A percentile compares a stretch with the other conserved stretches of the same genome.
These are phyloP conservation scores for Agonum fuliginosum DNA, from an alignment of 2,888 invertebrate genomes.

Conservation along the genomic window DNA sequence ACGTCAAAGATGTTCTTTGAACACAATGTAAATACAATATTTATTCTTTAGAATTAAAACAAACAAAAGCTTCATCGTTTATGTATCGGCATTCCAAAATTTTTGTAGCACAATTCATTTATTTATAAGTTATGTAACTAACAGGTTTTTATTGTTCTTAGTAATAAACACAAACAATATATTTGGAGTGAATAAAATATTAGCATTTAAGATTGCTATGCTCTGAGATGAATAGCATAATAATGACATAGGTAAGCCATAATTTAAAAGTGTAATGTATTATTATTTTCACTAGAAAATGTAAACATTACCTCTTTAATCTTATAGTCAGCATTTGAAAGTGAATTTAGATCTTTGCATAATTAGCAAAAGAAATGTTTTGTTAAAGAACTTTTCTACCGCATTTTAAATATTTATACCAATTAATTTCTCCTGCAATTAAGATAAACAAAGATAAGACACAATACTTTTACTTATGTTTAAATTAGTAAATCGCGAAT, in stretches of 20 bases:
- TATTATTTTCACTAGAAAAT: slow-evolving; percentile 1
- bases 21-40: too few relatives aligned
- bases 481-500: not conserved
- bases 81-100: too few relatives aligned
- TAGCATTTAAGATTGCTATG: not conserved
- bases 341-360: slow-evolving; percentile 28
- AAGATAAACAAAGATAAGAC: slow-evolving; percentile 27
- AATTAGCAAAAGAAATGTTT: slow-evolving; percentile 37
- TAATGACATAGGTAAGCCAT: not conserved
- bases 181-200: not conserved
- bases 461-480: slow-evolving; percentile 24
- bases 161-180: not conserved
- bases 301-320: slow-evolving; percentile 11
- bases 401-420: slow-evolving; percentile 36
- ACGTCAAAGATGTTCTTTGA: too few relatives aligned
- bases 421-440: slow-evolving; percentile 39
- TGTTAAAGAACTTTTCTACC: slow-evolving; percentile 33
- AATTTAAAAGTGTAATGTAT: not conserved
- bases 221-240: not conserved
- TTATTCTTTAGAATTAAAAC: too few relatives aligned
- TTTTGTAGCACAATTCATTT: too few relatives aligned
- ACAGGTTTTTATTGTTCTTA: not conserved
- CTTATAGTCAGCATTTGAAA: slow-evolving; percentile 20
- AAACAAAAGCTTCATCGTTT: too few relatives aligned
- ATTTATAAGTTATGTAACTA: not conserved